phyloP scores from a whole-genome alignment of 2,797 vertebrate genomes.

The Glyptemys insculpta region DNA sequence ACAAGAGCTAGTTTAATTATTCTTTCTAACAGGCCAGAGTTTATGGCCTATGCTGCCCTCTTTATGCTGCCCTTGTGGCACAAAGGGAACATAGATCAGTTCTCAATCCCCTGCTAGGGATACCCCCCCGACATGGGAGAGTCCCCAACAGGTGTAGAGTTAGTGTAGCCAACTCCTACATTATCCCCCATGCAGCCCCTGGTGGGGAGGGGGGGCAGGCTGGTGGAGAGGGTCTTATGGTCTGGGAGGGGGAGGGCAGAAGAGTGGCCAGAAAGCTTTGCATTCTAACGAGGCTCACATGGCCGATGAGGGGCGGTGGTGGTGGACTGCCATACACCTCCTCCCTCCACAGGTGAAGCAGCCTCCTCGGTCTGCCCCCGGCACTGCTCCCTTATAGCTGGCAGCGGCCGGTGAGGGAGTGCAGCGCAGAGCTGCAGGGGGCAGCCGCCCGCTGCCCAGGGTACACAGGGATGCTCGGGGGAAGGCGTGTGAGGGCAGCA shows the following conservation, averaged over 20 bases:
- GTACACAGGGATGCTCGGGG: no score
- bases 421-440: no score
- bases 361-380: no score
- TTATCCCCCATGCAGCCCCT: neutral
- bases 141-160: neutral
- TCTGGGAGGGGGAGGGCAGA: neutral
- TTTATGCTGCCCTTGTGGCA: neutral
- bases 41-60: fast-evolving
- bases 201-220: no score
- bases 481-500: no score
- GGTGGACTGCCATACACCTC: no score
- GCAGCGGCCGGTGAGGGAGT: no score
- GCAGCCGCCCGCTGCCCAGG: no score
- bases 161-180: neutral
- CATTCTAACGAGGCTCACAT: neutral
- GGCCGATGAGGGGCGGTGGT: no score
- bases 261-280: neutral
- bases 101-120: neutral
- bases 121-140: neutral
- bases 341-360: no score
- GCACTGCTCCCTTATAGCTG: no score
- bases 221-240: neutral
- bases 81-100: neutral
- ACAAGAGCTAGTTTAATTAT: neutral
- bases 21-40: neutral